A percentile compares a stretch with the other conserved stretches of the same genome.
Conservation (phyloP, 2,113 vertebrate species). For the Tiliqua scincoides region DNA sequence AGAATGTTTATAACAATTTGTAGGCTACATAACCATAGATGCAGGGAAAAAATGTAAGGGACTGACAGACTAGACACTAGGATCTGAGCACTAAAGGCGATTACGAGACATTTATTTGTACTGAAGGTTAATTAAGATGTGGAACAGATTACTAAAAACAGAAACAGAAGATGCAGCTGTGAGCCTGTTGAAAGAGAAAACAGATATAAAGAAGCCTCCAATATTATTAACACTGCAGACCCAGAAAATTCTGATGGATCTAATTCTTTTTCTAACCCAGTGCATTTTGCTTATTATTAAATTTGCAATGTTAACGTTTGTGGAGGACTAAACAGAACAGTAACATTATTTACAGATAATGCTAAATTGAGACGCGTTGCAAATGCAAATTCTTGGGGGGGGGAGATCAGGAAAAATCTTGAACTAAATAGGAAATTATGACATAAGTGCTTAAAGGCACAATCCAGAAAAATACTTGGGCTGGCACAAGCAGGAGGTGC, state of each 20-base stretch:
- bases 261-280: neutral
- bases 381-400: conserved; percentile 1
- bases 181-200: conserved; percentile 16
- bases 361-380: neutral
- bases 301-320: neutral
- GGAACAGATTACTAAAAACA: conserved; percentile 31
- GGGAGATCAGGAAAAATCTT: neutral
- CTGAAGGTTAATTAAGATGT: conserved; percentile 49
- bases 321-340: neutral
- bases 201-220: conserved; percentile 26
- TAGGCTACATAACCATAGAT: neutral
- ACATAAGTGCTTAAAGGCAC: neutral
- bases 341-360: conserved; percentile 17
- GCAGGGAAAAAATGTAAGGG: neutral
- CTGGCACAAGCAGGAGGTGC: too few relatives aligned
- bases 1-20: conserved; percentile 6
- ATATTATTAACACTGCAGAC: neutral
- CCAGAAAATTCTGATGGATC: neutral
- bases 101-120: conserved; percentile 43
- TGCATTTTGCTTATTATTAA: conserved; percentile 4
- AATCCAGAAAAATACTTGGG: too few relatives aligned
- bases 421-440: neutral
- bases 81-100: conserved; percentile 39
- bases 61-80: conserved; percentile 17
- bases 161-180: conserved; percentile 21